These are phyloP conservation scores for Protonibea diacanthus DNA, from an alignment of 2,797 vertebrate species.

Conservation along the genomic window DNA sequence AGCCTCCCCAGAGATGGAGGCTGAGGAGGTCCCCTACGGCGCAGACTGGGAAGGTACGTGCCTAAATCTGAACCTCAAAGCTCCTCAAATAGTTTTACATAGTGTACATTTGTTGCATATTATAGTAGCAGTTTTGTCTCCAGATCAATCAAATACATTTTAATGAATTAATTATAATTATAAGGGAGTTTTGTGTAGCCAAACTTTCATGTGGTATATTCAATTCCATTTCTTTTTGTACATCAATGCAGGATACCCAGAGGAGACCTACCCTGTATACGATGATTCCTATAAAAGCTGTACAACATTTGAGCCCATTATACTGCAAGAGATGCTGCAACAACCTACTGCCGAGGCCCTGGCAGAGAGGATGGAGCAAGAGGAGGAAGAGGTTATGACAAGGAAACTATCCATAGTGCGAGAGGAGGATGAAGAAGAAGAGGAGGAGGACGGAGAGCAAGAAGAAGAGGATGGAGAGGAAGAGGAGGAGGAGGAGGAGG, in stretches of 20 bases:
- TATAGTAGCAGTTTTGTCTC: background rate
- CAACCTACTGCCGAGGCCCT: slow-evolving; percentile 93
- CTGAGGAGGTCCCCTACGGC: slow-evolving; percentile 93
- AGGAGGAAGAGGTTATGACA: slow-evolving; percentile 77
- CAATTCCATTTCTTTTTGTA: slow-evolving; percentile 7
- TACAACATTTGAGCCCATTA: slow-evolving; percentile 41
- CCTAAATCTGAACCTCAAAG: background rate
- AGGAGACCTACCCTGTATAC: slow-evolving; percentile 92
- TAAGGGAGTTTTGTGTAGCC: background rate
- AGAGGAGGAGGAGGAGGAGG: slow-evolving; percentile 23
- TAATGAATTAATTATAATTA: background rate
- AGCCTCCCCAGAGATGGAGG: slow-evolving; percentile 94
- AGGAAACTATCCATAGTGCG: slow-evolving; percentile 74
- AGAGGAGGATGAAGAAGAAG: slow-evolving; percentile 67
- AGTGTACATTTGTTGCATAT: background rate
- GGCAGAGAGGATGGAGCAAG: slow-evolving; percentile 91
- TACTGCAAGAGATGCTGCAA: slow-evolving; percentile 80
- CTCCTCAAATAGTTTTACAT: background rate
- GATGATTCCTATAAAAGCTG: slow-evolving; percentile 74
- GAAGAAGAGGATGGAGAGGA: slow-evolving; percentile 79
- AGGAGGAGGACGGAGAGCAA: slow-evolving; percentile 77
- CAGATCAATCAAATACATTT: slow-evolving; percentile 6
- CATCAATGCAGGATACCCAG: slow-evolving; percentile 90
- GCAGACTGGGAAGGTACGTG: slow-evolving; percentile 94
- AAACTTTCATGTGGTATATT: background rate